Base-by-base conservation (phyloP, 2,888 invertebrate genomes). In the Dynastes hyllus region DNA sequence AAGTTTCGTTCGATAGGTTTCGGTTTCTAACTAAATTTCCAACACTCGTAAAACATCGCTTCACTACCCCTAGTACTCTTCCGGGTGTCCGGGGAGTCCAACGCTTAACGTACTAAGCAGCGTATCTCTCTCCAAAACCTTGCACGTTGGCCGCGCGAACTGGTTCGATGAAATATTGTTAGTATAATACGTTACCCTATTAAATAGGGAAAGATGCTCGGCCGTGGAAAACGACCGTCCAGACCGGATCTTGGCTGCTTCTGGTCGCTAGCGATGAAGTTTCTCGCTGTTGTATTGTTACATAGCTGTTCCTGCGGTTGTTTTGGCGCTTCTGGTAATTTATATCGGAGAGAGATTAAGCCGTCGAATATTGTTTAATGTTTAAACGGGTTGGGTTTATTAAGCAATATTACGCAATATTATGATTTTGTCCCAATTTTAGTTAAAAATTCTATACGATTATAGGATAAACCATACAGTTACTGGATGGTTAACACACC, bases 31-130 rank as follows among this genome's bases (percentile, higher is more conserved):
- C 78, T 78, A 73, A 78, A 78, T 73, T 78, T 78, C 78, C 73
- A 78, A 78, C 78, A 78, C 78, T 78, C 78, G 63, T 78, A 78
- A 78, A 78, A 78, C 78, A 71, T 78, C 65, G 73, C 73, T 66
- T 65, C 73, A 69, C 75, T 22, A 67, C 53, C 11, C 71, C 73
- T 37, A 61, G 77, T 61, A 69, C 67, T 73, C 58, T 8, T 51
- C 27, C 51, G 53, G 70, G 70, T 9, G 29, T 32, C 29, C 63
- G 13, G n/a, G 32, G 32, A 2, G 63, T 63, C 63, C 63, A 3
- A 13, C 29, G 27, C 63, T 63, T 63, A 63, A 29, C 27, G 63
- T 63, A 63, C 29, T 63, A 63, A 22, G 32, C 29, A 29, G 63
- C 63, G 32, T 29, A 2, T 6, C 55, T 8, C 16, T 13, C 55